Evolutionary conservation across 2,888 invertebrate genomes (phyloP), one percentile per base, ranked within the genome.

Genomic region (Drosophila sordidula): DNA sequence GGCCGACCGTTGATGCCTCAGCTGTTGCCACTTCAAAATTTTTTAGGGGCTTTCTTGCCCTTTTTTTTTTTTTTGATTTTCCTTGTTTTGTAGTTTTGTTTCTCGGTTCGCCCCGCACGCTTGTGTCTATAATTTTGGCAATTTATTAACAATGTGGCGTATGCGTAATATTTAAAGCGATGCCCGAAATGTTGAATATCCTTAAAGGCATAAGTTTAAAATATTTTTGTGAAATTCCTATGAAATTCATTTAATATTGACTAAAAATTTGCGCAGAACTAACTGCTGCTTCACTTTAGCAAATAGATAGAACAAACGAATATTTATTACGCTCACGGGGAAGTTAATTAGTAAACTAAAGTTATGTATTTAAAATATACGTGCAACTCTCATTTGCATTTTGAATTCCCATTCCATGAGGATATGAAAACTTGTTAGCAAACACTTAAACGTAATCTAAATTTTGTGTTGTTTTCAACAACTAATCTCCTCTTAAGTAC

Each of bases 11-110:
- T 62, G 70, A 58, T 75, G 75, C 76, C 78, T 78, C 77, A 82
- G 87, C 89, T 82, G 87, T 72, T 71, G 72, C 87, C 89, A 75
- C 55, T 58, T 78, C 45, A 47, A 50, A 47, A 46, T 63, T 56
- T 57, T 58, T 46, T 50, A 44, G 45, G 45, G 41, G 45, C 50
- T 47, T 46, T 38, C 38, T 36, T 18, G 18, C 3, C 36, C 32
- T 54, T n/a, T 49, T 16, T 47, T 56, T 36, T 54, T n/a, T 49
- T 16, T 47, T 56, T 36, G 51, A 16, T 51, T 12, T 47, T 50
- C 11, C 18, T n/a, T 46, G 36, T 46, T 47, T 16, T 51, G 54
- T 61, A 29, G 42, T 56, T 68, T 61, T 41, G 14, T 46, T 52
- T 74, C 32, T 58, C 44, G 39, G 41, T 5, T 49, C 46, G 42